These are phyloP conservation scores for Amblyjoppa proteus DNA, from an alignment of 2,888 invertebrate genomes.

Conservation along the genomic window DNA sequence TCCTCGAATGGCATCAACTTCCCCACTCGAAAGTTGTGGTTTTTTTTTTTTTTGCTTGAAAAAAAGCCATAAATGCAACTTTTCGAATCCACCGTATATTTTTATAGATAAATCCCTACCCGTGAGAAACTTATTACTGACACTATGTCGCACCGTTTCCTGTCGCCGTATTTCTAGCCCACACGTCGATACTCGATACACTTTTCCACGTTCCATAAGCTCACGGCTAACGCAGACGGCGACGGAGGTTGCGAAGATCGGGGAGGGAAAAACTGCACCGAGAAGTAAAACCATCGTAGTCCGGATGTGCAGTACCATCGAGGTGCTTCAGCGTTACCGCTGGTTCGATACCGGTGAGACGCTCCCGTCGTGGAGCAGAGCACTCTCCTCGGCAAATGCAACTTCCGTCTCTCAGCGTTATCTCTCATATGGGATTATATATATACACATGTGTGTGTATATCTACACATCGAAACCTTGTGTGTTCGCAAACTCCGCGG, in stretches of 20 bases:
- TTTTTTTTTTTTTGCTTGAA: neutral
- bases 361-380: slow-evolving; percentile 26
- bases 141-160: neutral
- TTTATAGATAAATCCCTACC: neutral
- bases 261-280: slow-evolving; percentile 37
- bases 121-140: neutral
- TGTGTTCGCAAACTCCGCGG: slow-evolving; percentile 56
- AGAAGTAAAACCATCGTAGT: slow-evolving; percentile 46
- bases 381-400: slow-evolving; percentile 53
- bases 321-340: slow-evolving; percentile 34
- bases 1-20: no score
- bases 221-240: neutral
- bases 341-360: slow-evolving; percentile 50
- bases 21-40: neutral
- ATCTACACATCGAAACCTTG: slow-evolving; percentile 39
- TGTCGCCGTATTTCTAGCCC: neutral
- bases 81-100: neutral
- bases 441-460: slow-evolving; percentile 15
- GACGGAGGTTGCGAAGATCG: neutral
- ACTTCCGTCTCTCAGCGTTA: slow-evolving; percentile 45
- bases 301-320: slow-evolving; percentile 44
- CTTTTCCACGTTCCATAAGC: slow-evolving; percentile 14
- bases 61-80: neutral
- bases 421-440: neutral
- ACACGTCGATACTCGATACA: slow-evolving; percentile 18